Evolutionary conservation across 35 echinoderm and acorn worm genomes (phyloP), one percentile per base, ranked within the genome.

Genomic region (Ptychodera flava): DNA sequence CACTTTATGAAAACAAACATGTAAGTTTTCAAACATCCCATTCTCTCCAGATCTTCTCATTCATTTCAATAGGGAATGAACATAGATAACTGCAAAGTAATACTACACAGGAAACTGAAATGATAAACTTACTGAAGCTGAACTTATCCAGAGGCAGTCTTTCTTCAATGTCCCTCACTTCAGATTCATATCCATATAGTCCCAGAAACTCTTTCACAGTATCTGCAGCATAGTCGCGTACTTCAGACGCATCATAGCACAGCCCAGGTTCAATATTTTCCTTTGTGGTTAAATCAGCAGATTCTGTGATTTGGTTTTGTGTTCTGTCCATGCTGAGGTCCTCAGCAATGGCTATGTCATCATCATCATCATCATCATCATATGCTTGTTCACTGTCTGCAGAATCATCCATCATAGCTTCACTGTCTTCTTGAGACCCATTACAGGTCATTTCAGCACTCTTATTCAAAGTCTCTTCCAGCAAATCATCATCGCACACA

Each of bases 201-300:
- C 91, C 93, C 27, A 99, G 85, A 30, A 99, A 90, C 53, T 99
- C 96, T 78, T 99, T 94, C 93, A 99, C 92, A 29, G 96, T 94
- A 76, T 90, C 87, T 45, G 92, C 86, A 12, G 96, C 96, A 77
- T 99, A 99, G 38, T 94, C 93, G 78, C 91, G 79, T 29, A 99
- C 93, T 0, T 86, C 96, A 22, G 38, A 38, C 16, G 79, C 80
- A 31, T 91, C 90, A 30, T 86, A 35, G 1, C 30, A 52, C 15
- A 14, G 1, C 32, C 79, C 32, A 33, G n/a, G n/a, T 33, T 80
- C 79, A 80, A 30, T 30, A 29, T 80, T 29, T 30, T 86, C 52
- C 33, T 31, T 32, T 1, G 52, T 31, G 15, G 32, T 78, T 52
- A 33, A 30, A 31, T 86, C 84, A 86, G 29, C 33, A 2, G 37